These are phyloP conservation scores for Caenorhabditis doughertyi DNA, from an alignment of 2,888 invertebrate genomes.

Conservation along the genomic window DNA sequence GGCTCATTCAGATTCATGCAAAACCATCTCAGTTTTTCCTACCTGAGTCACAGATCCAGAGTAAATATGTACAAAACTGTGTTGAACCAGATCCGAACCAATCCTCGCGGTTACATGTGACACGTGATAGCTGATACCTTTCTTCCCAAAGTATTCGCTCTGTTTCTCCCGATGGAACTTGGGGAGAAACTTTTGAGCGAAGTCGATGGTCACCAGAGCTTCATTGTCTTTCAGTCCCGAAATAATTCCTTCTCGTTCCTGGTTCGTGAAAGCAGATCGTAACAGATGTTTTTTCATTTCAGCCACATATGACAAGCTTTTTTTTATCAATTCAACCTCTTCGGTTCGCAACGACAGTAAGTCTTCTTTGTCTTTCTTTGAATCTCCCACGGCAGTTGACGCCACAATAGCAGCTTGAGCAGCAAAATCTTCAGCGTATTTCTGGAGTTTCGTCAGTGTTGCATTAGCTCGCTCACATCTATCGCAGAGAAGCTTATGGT, in stretches of 20 bases:
- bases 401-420: too few relatives aligned
- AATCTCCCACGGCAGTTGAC: background rate
- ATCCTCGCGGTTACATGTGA: background rate
- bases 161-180: background rate
- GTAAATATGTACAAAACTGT: too few relatives aligned
- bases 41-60: too few relatives aligned
- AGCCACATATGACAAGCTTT: background rate
- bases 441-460: too few relatives aligned
- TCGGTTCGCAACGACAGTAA: too few relatives aligned
- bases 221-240: slow-evolving; percentile 9
- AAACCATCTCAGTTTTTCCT: too few relatives aligned
- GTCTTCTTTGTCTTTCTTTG: background rate
- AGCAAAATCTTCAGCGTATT: too few relatives aligned
- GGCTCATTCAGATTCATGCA: too few relatives aligned
- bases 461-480: slow-evolving; percentile 23
- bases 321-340: too few relatives aligned
- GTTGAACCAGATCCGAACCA: too few relatives aligned
- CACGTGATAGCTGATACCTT: background rate
- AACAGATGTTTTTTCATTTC: slow-evolving; percentile 30
- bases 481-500: slow-evolving; percentile 40
- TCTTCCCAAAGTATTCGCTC: slow-evolving; percentile 1
- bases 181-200: slow-evolving; percentile 1
- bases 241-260: slow-evolving; percentile 1
- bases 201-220: slow-evolving; percentile 31
- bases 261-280: slow-evolving; percentile 7